Evolutionary conservation across 2,113 vertebrate genomes (phyloP).

Genomic region (Myrmophylax atrothorax): DNA sequence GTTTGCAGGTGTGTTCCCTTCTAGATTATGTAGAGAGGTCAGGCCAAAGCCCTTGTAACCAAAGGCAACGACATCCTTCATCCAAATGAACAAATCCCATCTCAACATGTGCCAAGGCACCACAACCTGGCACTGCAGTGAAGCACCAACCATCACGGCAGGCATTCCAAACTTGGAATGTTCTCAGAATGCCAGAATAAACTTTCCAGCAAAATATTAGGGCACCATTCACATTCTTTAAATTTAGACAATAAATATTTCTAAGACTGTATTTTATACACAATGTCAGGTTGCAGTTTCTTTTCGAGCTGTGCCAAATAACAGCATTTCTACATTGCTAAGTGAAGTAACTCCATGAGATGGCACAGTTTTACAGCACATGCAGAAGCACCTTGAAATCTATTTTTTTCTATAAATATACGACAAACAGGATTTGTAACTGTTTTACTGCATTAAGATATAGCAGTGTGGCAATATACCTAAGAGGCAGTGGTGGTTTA

Average conservation of each 20-base stretch:
- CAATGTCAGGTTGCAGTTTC: neutral
- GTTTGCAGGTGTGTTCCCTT: neutral
- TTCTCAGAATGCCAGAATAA: neutral
- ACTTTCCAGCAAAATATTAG: neutral
- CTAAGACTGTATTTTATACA: neutral
- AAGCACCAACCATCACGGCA: neutral
- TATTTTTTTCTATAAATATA: neutral
- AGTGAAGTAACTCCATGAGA: neutral
- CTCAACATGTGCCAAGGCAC: neutral
- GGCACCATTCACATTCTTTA: neutral
- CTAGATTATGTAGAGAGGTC: constrained; percentile 25
- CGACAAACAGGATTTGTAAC: neutral
- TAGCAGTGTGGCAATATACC: neutral
- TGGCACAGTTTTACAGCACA: neutral
- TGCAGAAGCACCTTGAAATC: neutral
- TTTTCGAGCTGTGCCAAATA: neutral
- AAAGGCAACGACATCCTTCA: neutral
- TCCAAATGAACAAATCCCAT: neutral
- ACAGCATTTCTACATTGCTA: neutral
- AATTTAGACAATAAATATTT: neutral
- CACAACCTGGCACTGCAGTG: neutral
- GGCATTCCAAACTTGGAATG: neutral
- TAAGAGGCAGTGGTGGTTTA: neutral
- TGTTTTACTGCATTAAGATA: neutral
- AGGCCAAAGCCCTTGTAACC: neutral